Conservation (phyloP, 2,797 vertebrate species). For the Thaleichthys pacificus region DNA sequence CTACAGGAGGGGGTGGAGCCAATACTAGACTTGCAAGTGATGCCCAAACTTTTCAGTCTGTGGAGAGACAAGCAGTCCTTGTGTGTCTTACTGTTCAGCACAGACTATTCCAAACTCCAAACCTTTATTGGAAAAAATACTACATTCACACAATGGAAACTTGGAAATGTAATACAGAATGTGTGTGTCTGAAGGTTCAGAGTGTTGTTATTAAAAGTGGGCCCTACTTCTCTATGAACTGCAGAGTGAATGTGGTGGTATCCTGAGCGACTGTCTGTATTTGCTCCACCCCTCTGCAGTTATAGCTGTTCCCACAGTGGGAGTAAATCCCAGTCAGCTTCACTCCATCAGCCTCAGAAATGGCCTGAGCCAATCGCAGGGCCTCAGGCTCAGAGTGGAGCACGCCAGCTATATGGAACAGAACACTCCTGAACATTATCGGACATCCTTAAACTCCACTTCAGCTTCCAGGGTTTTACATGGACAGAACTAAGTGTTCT, state of each 20-base stretch:
- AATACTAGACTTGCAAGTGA: constrained; percentile 79
- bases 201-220: not conserved
- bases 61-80: constrained; percentile 3
- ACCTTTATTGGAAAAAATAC: constrained; percentile 50
- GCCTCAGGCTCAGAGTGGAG: constrained; percentile 67
- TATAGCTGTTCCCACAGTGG: constrained; percentile 85
- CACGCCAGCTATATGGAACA: constrained; percentile 73
- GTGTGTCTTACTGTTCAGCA: not conserved
- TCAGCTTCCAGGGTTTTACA: not conserved
- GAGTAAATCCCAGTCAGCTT: constrained; percentile 80
- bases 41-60: constrained; percentile 76
- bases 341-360: constrained; percentile 62
- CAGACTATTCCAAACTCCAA: constrained; percentile 31
- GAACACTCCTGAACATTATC: constrained; percentile 6
- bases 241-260: constrained; percentile 67
- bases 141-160: not conserved
- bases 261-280: constrained; percentile 74
- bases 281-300: constrained; percentile 69
- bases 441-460: not conserved
- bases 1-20: constrained; percentile 87
- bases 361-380: constrained; percentile 68
- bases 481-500: not conserved
- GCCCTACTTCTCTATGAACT: constrained; percentile 79
- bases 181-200: too few relatives aligned
- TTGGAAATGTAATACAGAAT: not conserved